A percentile compares a stretch with the other conserved stretches of the same genome.
These are phyloP conservation scores for Poeciliopsis prolifica DNA, from an alignment of 2,113 vertebrate genomes.

Conservation along the genomic window DNA sequence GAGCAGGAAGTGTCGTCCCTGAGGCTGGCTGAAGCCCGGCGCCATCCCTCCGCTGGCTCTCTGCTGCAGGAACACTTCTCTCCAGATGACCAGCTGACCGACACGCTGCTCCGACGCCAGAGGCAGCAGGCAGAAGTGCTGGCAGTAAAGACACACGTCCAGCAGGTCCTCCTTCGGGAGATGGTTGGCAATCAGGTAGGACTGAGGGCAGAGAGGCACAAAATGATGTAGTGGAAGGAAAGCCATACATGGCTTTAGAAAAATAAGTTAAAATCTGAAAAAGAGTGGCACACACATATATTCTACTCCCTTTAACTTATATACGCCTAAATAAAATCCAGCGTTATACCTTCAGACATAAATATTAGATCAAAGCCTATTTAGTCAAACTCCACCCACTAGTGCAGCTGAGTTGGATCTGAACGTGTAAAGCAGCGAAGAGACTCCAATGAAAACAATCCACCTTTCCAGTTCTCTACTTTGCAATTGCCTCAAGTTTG, in stretches of 20 bases:
- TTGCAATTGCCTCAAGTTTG: background rate
- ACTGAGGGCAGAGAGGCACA: constrained; percentile 71
- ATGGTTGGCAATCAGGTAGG: constrained; percentile 92
- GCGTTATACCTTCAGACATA: too few species aligned
- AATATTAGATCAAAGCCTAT: too few species aligned
- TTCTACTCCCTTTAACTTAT: too few species aligned
- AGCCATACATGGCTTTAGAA: too few species aligned
- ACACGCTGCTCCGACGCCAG: constrained; percentile 86
- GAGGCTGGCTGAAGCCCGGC: constrained; percentile 79
- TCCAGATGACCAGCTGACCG: constrained; percentile 92
- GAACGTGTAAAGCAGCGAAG: too few species aligned
- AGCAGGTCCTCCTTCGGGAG: constrained; percentile 91
- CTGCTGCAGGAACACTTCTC: constrained; percentile 90
- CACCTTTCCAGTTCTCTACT: background rate
- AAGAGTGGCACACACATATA: too few species aligned
- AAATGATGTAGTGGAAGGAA: too few species aligned
- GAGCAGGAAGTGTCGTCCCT: constrained; percentile 90
- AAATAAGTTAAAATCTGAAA: too few species aligned
- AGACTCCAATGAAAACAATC: too few species aligned
- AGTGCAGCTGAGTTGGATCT: background rate
- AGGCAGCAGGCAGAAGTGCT: constrained; percentile 89
- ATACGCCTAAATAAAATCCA: too few species aligned
- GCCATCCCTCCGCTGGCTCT: constrained; percentile 6
- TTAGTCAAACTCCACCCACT: too few species aligned
- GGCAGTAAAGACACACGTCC: constrained; percentile 89